Evolutionary conservation across 2,113 vertebrate species (phyloP).

Genomic region (Centrocercus urophasianus): DNA sequence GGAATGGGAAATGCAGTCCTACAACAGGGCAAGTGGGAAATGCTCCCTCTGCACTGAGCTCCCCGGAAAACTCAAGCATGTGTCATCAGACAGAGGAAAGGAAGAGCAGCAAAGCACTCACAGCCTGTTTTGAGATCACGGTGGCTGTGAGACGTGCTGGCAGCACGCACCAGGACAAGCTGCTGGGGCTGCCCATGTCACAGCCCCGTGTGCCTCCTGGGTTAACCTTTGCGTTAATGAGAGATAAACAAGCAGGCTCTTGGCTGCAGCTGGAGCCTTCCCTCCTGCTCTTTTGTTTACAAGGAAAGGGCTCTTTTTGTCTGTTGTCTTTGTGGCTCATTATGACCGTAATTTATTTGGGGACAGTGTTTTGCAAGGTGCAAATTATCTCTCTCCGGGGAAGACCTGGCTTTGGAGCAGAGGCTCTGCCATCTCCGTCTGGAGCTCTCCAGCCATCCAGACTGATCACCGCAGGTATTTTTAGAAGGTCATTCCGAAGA

Average conservation of each 20-base stretch:
- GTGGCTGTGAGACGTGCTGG: not conserved
- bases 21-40: not conserved
- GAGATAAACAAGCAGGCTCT: not conserved
- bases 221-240: conserved; percentile 1
- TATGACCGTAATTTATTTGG: not conserved
- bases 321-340: not conserved
- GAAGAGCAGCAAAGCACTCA: not conserved
- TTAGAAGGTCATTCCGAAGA: conserved; percentile 54
- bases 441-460: conserved; percentile 22
- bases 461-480: conserved; percentile 53
- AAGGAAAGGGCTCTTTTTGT: not conserved
- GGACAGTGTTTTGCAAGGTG: conserved; percentile 24
- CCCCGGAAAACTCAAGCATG: not conserved
- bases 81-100: not conserved
- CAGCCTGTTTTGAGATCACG: not conserved
- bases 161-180: not conserved
- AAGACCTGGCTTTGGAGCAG: not conserved
- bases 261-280: not conserved
- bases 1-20: not conserved
- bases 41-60: not conserved
- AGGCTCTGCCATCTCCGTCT: not conserved
- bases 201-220: not conserved
- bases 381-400: conserved; percentile 40
- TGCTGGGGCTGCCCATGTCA: not conserved
- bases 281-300: not conserved